A percentile compares a stretch with the other conserved stretches of the same genome.
Conservation (phyloP, 2,888 invertebrate species). For the Lithodes maja region DNA sequence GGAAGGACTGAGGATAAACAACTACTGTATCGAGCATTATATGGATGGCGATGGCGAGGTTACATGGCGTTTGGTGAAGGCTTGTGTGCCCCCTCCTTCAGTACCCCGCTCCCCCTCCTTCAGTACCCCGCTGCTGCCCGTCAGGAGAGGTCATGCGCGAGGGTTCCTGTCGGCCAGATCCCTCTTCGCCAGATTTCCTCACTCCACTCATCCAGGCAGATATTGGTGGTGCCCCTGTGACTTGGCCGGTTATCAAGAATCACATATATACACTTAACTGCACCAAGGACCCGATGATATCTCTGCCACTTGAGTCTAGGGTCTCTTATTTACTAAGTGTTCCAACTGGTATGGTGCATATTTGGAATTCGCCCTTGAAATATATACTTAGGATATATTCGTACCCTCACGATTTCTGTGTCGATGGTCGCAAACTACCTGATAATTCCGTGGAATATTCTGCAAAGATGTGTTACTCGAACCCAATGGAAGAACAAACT, state of each 20-base stretch:
- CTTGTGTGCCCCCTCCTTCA: conserved; percentile 37
- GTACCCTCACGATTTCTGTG: conserved; percentile 36
- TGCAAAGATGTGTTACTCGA: conserved; percentile 8
- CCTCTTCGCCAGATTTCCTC: conserved; percentile 5
- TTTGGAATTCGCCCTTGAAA: conserved; percentile 5
- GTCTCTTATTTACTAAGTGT: conserved; percentile 18
- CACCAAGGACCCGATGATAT: conserved; percentile 13
- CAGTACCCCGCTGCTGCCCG: conserved; percentile 26
- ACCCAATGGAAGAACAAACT: too few relatives aligned
- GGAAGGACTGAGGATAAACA: conserved; percentile 25
- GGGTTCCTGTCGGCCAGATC: conserved; percentile 6
- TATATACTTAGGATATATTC: not conserved
- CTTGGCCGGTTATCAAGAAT: conserved; percentile 35
- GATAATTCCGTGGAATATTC: conserved; percentile 27
- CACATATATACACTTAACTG: conserved; percentile 21
- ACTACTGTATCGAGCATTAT: conserved; percentile 32
- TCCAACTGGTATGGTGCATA: conserved; percentile 19
- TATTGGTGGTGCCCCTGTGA: not conserved
- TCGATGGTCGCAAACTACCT: conserved; percentile 30
- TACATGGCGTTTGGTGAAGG: conserved; percentile 36
- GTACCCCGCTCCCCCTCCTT: conserved; percentile 14
- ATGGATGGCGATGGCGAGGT: not conserved
- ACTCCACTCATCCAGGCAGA: conserved; percentile 34
- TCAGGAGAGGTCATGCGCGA: conserved; percentile 26
- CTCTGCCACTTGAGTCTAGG: not conserved